Evolutionary conservation across 1,140 invertebrate genomes (phyloP).

Genomic region (Bombus terrestris): DNA sequence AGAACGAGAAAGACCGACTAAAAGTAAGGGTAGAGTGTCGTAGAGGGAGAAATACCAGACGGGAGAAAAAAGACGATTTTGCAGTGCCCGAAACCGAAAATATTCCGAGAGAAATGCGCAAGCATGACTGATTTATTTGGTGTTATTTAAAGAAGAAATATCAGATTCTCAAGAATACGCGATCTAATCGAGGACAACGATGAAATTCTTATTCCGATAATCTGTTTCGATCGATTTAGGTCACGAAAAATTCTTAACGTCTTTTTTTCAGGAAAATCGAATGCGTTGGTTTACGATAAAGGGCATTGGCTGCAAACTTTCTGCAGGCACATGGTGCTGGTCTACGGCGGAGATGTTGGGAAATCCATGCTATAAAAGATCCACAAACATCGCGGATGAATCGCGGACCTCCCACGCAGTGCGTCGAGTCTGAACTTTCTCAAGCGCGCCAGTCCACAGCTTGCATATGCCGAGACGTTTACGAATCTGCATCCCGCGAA

Average conservation of each 20-base stretch:
- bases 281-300: not conserved
- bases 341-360: slow-evolving; percentile 29
- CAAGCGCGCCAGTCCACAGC: slow-evolving; percentile 4
- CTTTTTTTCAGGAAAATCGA: not conserved
- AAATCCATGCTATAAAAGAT: slow-evolving; percentile 69
- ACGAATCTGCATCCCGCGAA: slow-evolving; percentile 12
- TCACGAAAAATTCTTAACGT: too few species aligned
- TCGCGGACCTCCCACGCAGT: slow-evolving; percentile 64
- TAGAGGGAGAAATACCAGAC: slow-evolving; percentile 18
- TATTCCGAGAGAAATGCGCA: slow-evolving; percentile 16
- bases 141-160: slow-evolving; percentile 36
- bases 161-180: not conserved
- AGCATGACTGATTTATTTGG: slow-evolving; percentile 38
- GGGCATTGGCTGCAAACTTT: not conserved
- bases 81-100: slow-evolving; percentile 36
- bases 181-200: too few species aligned
- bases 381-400: slow-evolving; percentile 41
- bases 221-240: not conserved
- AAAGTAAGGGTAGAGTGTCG: not conserved
- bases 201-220: not conserved
- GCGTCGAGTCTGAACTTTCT: slow-evolving; percentile 40
- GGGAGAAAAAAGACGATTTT: slow-evolving; percentile 22
- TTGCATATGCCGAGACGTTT: slow-evolving; percentile 25
- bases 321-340: not conserved
- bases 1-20: slow-evolving; percentile 33